Base-by-base conservation (phyloP, 2,113 vertebrate genomes). In the Harpagus bidentatus region DNA sequence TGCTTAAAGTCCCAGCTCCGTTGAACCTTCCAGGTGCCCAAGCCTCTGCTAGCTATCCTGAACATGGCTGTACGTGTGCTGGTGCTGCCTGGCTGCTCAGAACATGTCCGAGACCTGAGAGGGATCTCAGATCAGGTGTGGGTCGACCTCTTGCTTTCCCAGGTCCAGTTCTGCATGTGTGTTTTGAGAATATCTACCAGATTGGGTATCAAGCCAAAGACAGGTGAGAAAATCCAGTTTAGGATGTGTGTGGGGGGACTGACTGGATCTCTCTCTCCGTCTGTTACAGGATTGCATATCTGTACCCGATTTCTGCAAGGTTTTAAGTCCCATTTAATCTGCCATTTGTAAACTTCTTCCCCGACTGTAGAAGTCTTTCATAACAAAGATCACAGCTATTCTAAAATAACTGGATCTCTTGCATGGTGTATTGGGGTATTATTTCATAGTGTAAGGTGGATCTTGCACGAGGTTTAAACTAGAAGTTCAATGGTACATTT, bases 91-190 rank as follows among this genome's bases (percentile, higher is more conserved):
- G 13, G 26, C 38, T 65, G 34, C 38, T 86, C 42, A 71, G 38
- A 71, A 61, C 38, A 23, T 0, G 1, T 9, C 50, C 43, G 58
- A n/a, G 48, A 63, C 26, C 34, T 2, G 6, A 71, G 56, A 42
- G 21, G 22, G 10, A 36, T 71, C 55, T 50, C 42, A 70, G 34
- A 26, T 50, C 10, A 32, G 36, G 11, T 62, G 15, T 55, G 53
- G 36, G 32, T 23, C 1, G 0, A n/a, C 34, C 34, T 74, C 23
- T 69, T 1, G 0, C 25, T 50, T 84, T 74, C 29, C 22, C 1
- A 2, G 10, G 25, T 32, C 22, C 47, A 62, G 25, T 73, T 86
- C n/a, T 95, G 36, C 2, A 5, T 9, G 5, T 58, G 17, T 26
- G 6, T 58, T 90, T 65, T 86, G 59, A 82, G 42, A 86, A 12